These are phyloP conservation scores for Stenchaetothrips biformis DNA, from an alignment of 2,888 invertebrate genomes.

Conservation along the genomic window DNA sequence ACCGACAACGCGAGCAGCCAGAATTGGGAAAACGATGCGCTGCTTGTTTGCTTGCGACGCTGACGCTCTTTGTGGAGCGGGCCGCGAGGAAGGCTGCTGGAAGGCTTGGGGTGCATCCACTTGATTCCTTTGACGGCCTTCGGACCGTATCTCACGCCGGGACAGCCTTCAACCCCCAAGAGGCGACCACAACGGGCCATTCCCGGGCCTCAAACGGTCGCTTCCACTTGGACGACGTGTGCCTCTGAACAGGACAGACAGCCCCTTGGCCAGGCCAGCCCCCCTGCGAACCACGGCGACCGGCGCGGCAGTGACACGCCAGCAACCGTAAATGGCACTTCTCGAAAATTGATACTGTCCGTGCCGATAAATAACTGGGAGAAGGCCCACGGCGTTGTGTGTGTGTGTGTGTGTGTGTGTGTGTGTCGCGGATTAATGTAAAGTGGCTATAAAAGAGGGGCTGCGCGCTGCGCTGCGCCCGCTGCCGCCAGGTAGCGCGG, in stretches of 20 bases:
- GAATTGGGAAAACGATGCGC: no score
- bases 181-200: constrained; percentile 16
- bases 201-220: constrained; percentile 3
- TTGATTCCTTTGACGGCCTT: no score
- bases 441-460: constrained; percentile 15
- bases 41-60: no score
- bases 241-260: no score
- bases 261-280: no score
- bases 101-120: no score
- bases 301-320: neutral
- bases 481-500: neutral
- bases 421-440: neutral
- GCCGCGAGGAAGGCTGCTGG: no score
- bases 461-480: neutral
- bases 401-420: no score
- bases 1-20: no score
- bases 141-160: no score
- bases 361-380: constrained; percentile 6
- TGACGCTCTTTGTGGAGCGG: no score
- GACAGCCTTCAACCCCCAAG: neutral
- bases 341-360: constrained; percentile 1
- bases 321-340: neutral
- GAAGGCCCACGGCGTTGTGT: neutral
- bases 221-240: neutral
- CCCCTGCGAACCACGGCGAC: neutral